Evolutionary conservation across 2,113 vertebrate species (phyloP).

Genomic region (Upupa epops): DNA sequence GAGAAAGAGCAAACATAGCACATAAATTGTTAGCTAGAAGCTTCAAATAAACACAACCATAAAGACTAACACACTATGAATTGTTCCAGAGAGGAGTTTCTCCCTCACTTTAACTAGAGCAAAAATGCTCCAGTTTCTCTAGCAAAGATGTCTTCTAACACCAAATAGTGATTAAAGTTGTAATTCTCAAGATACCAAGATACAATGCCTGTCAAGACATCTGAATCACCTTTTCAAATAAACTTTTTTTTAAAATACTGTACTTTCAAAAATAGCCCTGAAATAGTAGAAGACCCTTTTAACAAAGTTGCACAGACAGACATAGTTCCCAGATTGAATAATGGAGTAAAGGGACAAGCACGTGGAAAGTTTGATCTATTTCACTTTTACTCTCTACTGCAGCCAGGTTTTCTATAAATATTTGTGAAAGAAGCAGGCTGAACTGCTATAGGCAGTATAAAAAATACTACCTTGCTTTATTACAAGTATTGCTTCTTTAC

Average conservation of each 20-base stretch:
- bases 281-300: background rate
- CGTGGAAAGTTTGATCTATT: conserved; percentile 52
- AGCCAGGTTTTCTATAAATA: conserved; percentile 34
- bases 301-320: conserved; percentile 9
- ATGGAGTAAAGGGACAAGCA: conserved; percentile 51
- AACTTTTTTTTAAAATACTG: background rate
- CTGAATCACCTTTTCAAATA: background rate
- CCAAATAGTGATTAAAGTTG: background rate
- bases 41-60: background rate
- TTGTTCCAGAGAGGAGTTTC: background rate
- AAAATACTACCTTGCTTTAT: background rate
- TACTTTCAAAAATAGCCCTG: background rate
- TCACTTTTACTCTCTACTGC: conserved; percentile 1
- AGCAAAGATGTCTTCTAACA: background rate
- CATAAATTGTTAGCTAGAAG: background rate
- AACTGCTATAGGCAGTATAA: background rate
- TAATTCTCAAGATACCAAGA: background rate
- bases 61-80: background rate
- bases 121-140: conserved; percentile 9
- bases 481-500: background rate
- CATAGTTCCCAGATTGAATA: conserved; percentile 53
- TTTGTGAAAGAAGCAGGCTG: background rate
- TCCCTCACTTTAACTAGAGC: background rate
- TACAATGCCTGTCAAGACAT: background rate
- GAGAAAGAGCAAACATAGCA: background rate